A percentile compares a stretch with the other conserved stretches of the same genome.
Conservation (phyloP, 2,888 invertebrate genomes). For the Drosophila mercatorum region DNA sequence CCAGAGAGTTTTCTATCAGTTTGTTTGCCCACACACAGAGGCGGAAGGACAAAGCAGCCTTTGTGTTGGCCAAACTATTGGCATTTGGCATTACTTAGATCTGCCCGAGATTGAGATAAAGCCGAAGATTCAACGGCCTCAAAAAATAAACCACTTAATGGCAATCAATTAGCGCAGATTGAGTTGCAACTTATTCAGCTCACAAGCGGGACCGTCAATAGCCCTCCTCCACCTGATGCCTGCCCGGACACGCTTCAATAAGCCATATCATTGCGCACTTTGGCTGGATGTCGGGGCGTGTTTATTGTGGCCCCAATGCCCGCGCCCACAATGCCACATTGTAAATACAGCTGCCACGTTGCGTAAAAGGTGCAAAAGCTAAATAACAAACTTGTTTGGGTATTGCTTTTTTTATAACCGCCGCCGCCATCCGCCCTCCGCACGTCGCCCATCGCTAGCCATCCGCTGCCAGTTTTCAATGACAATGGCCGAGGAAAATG, state of each 20-base stretch:
- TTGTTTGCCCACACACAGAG: constrained; percentile 40
- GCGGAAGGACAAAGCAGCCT: constrained; percentile 7
- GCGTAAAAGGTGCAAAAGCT: constrained; percentile 70
- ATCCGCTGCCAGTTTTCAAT: constrained; percentile 63
- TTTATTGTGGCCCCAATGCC: constrained; percentile 22
- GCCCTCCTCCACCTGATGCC: background rate
- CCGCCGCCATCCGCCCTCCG: background rate
- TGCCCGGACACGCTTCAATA: constrained; percentile 15
- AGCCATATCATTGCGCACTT: constrained; percentile 43
- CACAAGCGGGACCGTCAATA: constrained; percentile 35
- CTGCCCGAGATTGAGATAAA: constrained; percentile 21
- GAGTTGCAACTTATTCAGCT: constrained; percentile 45
- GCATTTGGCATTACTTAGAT: constrained; percentile 46
- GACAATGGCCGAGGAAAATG: constrained; percentile 66
- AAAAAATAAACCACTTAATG: constrained; percentile 65
- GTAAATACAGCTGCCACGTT: constrained; percentile 52
- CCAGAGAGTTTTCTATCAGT: constrained; percentile 30
- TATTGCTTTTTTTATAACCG: constrained; percentile 56
- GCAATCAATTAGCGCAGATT: constrained; percentile 75
- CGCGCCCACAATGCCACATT: constrained; percentile 49
- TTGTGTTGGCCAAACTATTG: constrained; percentile 56
- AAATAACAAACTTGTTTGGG: constrained; percentile 78
- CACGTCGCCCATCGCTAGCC: background rate
- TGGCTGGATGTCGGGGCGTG: constrained; percentile 23
- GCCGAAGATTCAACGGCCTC: background rate